Percentiles rank a stretch among this genome's conserved stretches.
These are phyloP conservation scores for Botrylloides violaceus DNA, from an alignment of 23 tunicate genomes.

Conservation along the genomic window DNA sequence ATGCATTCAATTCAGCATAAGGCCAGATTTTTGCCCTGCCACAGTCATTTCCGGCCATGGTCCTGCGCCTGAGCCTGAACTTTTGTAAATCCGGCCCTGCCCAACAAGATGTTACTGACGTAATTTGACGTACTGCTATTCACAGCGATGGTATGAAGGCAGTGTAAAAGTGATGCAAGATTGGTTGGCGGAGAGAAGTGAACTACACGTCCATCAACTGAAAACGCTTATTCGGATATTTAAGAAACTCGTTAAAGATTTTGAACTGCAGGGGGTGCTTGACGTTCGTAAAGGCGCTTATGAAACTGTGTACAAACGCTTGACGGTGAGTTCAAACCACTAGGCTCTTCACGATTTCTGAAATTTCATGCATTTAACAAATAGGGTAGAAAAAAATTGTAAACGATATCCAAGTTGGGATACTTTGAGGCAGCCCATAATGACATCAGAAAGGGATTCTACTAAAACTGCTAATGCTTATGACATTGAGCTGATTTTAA, in stretches of 20 bases:
- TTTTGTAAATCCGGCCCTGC: not conserved
- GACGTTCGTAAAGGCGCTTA: conserved; percentile 33
- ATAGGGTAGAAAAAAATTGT: too few species aligned
- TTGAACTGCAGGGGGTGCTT: conserved; percentile 85
- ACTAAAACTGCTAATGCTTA: too few species aligned
- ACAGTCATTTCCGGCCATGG: too few species aligned
- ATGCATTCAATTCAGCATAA: too few species aligned
- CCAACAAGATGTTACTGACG: not conserved
- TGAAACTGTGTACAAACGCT: conserved; percentile 55
- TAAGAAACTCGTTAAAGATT: conserved; percentile 79
- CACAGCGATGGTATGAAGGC: conserved; percentile 69
- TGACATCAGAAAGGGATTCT: too few species aligned
- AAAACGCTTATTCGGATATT: conserved; percentile 81
- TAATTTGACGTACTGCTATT: too few species aligned
- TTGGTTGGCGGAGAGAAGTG: conserved; percentile 72
- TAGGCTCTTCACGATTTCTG: too few species aligned
- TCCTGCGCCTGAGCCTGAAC: not conserved
- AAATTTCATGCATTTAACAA: too few species aligned
- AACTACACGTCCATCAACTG: conserved; percentile 87
- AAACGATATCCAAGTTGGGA: too few species aligned
- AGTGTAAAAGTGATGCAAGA: conserved; percentile 29
- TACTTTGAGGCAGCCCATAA: too few species aligned
- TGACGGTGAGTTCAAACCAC: conserved; percentile 85
- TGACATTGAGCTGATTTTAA: too few species aligned
- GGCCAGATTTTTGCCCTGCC: too few species aligned